A percentile compares a stretch with the other conserved stretches of the same genome.
Conservation (phyloP, 92 coral and sea anemone species). For the Parazoanthus swiftii region DNA sequence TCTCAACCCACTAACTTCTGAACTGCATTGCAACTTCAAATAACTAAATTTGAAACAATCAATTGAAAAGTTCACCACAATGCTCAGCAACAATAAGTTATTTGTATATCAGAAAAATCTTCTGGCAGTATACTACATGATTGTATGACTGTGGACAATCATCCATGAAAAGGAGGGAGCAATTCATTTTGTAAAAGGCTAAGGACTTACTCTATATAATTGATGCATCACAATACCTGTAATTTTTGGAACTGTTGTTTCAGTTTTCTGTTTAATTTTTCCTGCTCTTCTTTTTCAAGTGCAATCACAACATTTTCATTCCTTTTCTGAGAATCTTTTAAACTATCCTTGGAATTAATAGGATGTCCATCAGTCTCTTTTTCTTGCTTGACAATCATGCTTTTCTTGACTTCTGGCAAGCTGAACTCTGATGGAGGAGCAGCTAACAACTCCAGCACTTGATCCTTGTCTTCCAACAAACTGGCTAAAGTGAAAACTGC, state of each 20-base stretch:
- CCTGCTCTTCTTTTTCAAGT: constrained; percentile 44
- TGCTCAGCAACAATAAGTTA: too few relatives aligned
- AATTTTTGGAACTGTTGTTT: constrained; percentile 72
- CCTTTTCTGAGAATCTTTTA: constrained; percentile 5
- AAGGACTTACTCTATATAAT: too few relatives aligned
- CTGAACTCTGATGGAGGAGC: constrained; percentile 70
- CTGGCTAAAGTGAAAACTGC: constrained; percentile 72
- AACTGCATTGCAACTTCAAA: not conserved
- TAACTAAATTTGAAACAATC: too few relatives aligned
- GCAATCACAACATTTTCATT: constrained; percentile 24
- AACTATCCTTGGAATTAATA: not conserved
- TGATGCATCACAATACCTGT: constrained; percentile 58
- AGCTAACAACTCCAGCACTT: constrained; percentile 52
- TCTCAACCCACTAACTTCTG: not conserved
- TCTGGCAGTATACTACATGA: not conserved
- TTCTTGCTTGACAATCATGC: not conserved
- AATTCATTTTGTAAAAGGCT: not conserved
- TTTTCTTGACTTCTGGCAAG: constrained; percentile 48
- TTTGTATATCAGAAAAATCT: not conserved
- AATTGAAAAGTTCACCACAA: too few relatives aligned
- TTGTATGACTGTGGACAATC: not conserved
- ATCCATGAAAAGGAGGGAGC: not conserved
- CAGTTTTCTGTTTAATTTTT: constrained; percentile 56
- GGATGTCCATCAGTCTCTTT: not conserved
- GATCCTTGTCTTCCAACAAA: constrained; percentile 65